Percentiles rank a stretch among this genome's conserved stretches.
These are phyloP conservation scores for Pampusana beccarii DNA, from an alignment of 2,113 vertebrate genomes.

Conservation along the genomic window DNA sequence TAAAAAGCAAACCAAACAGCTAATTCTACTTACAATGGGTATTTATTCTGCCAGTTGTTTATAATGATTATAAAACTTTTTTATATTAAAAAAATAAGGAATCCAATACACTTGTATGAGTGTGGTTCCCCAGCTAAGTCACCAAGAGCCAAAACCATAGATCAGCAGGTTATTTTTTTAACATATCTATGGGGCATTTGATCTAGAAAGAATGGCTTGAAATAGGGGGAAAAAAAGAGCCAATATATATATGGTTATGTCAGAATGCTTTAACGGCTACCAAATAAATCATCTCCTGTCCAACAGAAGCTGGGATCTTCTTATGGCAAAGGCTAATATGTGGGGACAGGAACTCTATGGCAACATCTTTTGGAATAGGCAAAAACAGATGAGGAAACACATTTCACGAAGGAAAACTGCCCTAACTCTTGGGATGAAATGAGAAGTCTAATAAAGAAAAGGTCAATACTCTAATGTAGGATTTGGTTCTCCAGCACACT, in stretches of 20 bases:
- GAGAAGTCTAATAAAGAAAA: conserved; percentile 35
- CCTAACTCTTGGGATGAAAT: not conserved
- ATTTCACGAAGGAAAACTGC: not conserved
- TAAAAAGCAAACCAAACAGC: not conserved
- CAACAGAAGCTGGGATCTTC: not conserved
- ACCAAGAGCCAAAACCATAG: not conserved
- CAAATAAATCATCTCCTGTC: not conserved
- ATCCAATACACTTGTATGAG: not conserved
- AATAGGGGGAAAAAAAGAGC: not conserved
- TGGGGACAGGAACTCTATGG: not conserved
- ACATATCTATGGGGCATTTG: not conserved
- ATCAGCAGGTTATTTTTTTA: not conserved
- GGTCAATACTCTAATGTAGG: conserved; percentile 13
- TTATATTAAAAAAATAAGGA: not conserved
- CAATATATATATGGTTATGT: not conserved
- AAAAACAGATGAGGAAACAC: not conserved
- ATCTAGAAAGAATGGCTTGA: not conserved
- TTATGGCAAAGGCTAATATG: not conserved
- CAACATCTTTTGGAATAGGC: not conserved
- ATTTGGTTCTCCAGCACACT: conserved; percentile 48
- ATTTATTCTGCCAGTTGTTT: not conserved
- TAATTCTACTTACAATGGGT: not conserved
- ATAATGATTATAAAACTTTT: not conserved
- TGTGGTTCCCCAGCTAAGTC: not conserved
- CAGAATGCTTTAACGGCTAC: not conserved